Base-by-base conservation (phyloP, 2,797 vertebrate genomes). In the Anabas testudineus region DNA sequence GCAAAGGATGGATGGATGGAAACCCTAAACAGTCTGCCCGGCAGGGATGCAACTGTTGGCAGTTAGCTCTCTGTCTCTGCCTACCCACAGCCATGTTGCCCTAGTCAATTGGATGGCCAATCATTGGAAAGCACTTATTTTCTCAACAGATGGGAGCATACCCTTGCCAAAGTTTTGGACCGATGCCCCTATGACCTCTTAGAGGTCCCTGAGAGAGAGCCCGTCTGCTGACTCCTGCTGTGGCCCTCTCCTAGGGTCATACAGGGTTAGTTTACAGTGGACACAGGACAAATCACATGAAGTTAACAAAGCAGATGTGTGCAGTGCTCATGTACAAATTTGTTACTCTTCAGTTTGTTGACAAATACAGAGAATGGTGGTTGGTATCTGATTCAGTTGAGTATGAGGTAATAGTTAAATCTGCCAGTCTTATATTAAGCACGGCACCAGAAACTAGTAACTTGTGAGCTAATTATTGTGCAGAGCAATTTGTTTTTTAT, bases 61-160 rank as follows among this genome's bases (percentile, higher is more conserved):
- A 76, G 30, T 43, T 51, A 71, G 51, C 56, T 42, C 57, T 46
- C 47, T 6, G 53, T 79, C 78, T 67, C 69, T 52, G 58, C 72
- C 71, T 77, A 46, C 63, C 63, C 68, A 5, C 30, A 21, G 67
- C 75, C 63, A 45, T 42, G 58, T 47, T 66, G 80, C 76, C 75
- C 69, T 59, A 59, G 70, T 89, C 89, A 74, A 70, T 80, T 74
- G 86, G 86, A 86, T 48, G 80, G 85, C 71, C 85, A 77, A 67
- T 87, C 83, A 74, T 61, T 83, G 79, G 72, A 78, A 57, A 67
- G 71, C 76, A 67, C 77, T 81, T 86, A 70, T 81, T 88, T 88
- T 84, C 85, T 83, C 84, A 87, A 90, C 93, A 94, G 92, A 94
- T 93, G 93, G 93, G 84, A 87, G 78, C 79, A 73, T 56, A 72